Base-by-base conservation (phyloP, 2,113 vertebrate genomes). In the Tursiops truncatus region DNA sequence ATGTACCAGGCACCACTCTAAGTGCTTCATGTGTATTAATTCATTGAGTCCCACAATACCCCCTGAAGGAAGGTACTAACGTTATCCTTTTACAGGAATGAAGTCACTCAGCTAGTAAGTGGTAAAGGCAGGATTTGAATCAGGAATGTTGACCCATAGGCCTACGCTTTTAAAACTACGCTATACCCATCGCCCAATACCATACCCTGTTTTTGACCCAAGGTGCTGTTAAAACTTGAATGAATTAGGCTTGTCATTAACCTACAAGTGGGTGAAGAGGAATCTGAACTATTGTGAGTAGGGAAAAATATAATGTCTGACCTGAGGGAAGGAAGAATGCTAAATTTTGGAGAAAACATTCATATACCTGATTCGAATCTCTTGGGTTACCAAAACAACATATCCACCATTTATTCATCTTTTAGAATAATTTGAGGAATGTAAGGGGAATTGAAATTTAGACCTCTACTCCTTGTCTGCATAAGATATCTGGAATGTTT, bases 351-450 rank as follows among this genome's bases (percentile, higher is more conserved):
- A 94, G 83, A 94, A 87, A 84, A 91, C 31, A 38, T 47, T 63
- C 67, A 36, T 31, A 90, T 23, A 77, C 21, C 60, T 91, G 70
- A 80, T 96, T 89, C 81, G 76, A 90, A 62, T 92, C 53, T 95
- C 84, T 65, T 91, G 65, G 12, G 28, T 92, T 91, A 91, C 36
- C 77, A 94, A 96, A 95, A 84, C 58, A 91, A 74, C 28, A 76
- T 47, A 11, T 13, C 15, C 6, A 10, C 18, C 80, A 33, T 85
- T 93, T 86, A 91, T 91, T 90, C n/a, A 14, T 83, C 62, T 96
- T 96, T 91, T 67, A 94, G 93, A 98, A 94, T 95, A 50, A 95
- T 77, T 77, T 92, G 36, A 41, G 89, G 91, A 98, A 93, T 79
- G 71, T 91, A 50, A 83, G 33, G 84, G 53, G 33, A 90, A 58